Evolutionary conservation across 1,140 invertebrate genomes (phyloP).

Genomic region (Drosophila bifasciata): DNA sequence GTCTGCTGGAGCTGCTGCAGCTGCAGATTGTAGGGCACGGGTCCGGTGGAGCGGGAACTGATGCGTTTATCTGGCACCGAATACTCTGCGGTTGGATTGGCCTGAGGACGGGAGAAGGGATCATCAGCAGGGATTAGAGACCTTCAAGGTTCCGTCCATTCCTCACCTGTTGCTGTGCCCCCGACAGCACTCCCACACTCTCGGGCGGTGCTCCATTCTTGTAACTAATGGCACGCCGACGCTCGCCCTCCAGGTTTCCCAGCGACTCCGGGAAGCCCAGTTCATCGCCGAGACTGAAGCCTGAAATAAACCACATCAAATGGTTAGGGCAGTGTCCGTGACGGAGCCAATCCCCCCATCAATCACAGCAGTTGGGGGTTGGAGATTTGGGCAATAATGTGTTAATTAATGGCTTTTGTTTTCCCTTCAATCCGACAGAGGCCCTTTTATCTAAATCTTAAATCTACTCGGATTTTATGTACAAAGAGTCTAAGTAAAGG

Average conservation of each 20-base stretch:
- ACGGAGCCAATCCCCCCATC: conserved; percentile 24
- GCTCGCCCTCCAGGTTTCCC: conserved; percentile 89
- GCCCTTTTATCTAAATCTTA: conserved; percentile 34
- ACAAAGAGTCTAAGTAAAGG: conserved; percentile 6
- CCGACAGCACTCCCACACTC: conserved; percentile 66
- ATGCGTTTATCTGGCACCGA: conserved; percentile 66
- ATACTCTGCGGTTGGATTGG: conserved; percentile 31
- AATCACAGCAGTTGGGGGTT: conserved; percentile 45
- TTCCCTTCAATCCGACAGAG: conserved; percentile 8
- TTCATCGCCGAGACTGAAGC: conserved; percentile 93
- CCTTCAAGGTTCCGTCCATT: not conserved
- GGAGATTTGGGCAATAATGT: conserved; percentile 45
- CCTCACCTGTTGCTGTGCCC: conserved; percentile 62
- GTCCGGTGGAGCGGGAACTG: conserved; percentile 66
- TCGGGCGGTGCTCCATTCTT: conserved; percentile 85
- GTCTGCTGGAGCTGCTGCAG: conserved; percentile 59
- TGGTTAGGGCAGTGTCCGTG: conserved; percentile 9
- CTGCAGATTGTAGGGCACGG: conserved; percentile 58
- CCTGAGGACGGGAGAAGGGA: conserved; percentile 6
- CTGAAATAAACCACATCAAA: conserved; percentile 83
- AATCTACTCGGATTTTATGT: conserved; percentile 31
- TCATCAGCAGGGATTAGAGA: conserved; percentile 1
- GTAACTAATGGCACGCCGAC: conserved; percentile 87
- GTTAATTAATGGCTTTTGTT: conserved; percentile 64
- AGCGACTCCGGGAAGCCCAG: conserved; percentile 91